Evolutionary conservation across 1,140 invertebrate genomes (phyloP), one percentile per base, ranked within the genome.

Genomic region (Prorops nasuta): DNA sequence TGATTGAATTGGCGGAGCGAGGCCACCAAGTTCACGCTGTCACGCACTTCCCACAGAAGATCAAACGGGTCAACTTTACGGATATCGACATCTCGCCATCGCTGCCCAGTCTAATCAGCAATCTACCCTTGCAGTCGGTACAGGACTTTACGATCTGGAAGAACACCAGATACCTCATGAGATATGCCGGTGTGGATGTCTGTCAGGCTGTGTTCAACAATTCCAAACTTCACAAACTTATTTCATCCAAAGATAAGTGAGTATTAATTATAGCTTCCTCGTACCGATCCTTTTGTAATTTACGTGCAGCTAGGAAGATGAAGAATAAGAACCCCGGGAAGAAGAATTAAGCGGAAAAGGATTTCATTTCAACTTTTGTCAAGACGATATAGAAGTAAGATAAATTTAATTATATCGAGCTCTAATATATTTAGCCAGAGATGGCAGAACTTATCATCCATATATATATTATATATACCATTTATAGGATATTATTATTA

Each of bases 1-100:
- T 50, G 47, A 59, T 51, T 31, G 44, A 35, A 4, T 36, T 55
- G 10, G 34, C 44, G 1, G 24, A 49, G 12, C 49, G 41, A 8
- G 56, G 56, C 22, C 56, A 58, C 32, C 41, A 54, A 20, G 41
- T 51, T n/a, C 34, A 54, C 10, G 39, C 40, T 7, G 39, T 60
- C 12, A 37, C 44, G 14, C 20, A 51, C 22, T 55, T 58, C 20
- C 36, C 51, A 20, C 44, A 42, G 7, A 51, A 42, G 9, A 32
- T 7, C n/a, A 14, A 14, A 0, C 14, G 36, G 34, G 4, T 31
- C 9, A 58, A 56, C 24, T 51, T 57, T 15, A 48, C 44, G 17
- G 39, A 59, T 14, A 22, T 58, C 12, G 20, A 58, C 19, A 14
- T 59, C 20, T 28, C 37, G 12, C 44, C 31, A 7, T 20, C 18